Base-by-base conservation (phyloP, 2,797 vertebrate genomes). In the Bryconaethiops microstoma region DNA sequence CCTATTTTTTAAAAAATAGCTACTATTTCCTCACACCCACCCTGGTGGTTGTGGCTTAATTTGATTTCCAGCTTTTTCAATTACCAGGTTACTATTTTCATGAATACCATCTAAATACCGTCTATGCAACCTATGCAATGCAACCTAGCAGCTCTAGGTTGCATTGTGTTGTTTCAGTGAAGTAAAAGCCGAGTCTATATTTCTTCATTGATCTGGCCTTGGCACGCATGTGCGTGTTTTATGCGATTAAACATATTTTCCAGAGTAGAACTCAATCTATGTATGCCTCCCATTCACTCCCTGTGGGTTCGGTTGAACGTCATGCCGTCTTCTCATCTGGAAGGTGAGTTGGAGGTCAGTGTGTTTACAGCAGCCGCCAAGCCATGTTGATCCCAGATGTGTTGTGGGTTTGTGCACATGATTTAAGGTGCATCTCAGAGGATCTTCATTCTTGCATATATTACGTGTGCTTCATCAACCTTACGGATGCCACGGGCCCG, bases 321-420 rank as follows among this genome's bases (percentile, higher is more conserved):
- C 72, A 74, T 74, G 9, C 42, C 14, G 19, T 73, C 23, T 72
- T 55, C 19, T 73, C n/a, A 40, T 74, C 55, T 60, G 21, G 55
- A 74, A 73, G 52, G 71, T 73, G 72, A 74, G 35, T 45, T 60
- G 19, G 57, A 74, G 71, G 35, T 59, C 55, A 60, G 39, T 25
- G 55, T 25, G 55, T 39, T 59, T 45, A 45, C 72, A 42, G 19
- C 16, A 74, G 25, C 72, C 2, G 68, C 21, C 45, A n/a, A 23
- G 72, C 55, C 55, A 45, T 62, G 72, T 62, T 74, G 72, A 74
- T 45, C 72, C 54, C 55, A 74, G 54, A 60, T 74, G 72, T 45
- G 29, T 35, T 29, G 23, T 71, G 23, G 16, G 4, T 54, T 23
- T 70, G 1, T 13, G 40, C 17, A 13, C 52, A 21, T 69, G 13